Base-by-base conservation (phyloP, 2,888 invertebrate genomes). In the Ennomos fuscantarius region DNA sequence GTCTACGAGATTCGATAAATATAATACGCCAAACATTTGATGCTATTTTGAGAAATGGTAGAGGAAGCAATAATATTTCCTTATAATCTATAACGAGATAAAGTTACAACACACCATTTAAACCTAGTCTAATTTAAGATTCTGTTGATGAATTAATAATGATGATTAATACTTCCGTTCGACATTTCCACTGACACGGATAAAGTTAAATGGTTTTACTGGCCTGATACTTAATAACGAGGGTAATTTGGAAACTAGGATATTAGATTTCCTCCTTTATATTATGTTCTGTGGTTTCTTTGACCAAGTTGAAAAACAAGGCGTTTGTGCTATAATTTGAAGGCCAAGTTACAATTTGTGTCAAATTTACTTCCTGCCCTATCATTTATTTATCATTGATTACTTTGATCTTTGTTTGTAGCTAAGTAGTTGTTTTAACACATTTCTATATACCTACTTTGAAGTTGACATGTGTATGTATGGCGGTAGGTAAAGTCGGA, bases 191-290 rank as follows among this genome's bases (percentile, higher is more conserved):
- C 9, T 48, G 37, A 55, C 43, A 48, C 39, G 44, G 39, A 44
- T 55, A 34, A 10, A 54, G 11, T 47, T 46, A 36, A 54, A 42
- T 42, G 42, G 36, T 34, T 43, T 2, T 12, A 35, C 41, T 49
- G 55, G 35, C 49, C 34, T 49, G 24, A 42, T 35, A n/a, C 11
- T 47, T 3, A 55, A 48, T 32, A 47, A 48, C 55, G 36, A 49
- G 55, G 49, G 32, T 44, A 49, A 44, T 39, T 43, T 15, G 43
- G 15, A 33, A 37, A 15, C 11, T 11, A 11, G 43, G 43, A 43
- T 24, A 24, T 24, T 24, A 24, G 24, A 24, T 24, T 24, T 24
- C 24, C 24, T 3, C 24, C 24, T 24, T 6, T 24, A 6, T 15
- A 40, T 11, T 13, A 13, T 43, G 11, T 1, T 12, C 9, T 33